Base-by-base conservation (phyloP, 1,140 invertebrate species). In the Panagrolaimus sp. region DNA sequence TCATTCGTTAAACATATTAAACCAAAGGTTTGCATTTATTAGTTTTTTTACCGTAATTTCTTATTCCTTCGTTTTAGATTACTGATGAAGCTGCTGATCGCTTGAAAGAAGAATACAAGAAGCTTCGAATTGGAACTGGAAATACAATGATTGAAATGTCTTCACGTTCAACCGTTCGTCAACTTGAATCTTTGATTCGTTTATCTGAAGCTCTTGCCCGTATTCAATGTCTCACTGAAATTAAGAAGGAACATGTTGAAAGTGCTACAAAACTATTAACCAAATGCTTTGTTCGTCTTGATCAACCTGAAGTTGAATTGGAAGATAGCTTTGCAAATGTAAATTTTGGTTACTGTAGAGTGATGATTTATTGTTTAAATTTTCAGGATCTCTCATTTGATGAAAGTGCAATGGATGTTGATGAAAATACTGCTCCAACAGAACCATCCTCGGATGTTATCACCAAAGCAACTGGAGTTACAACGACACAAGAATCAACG, bases 101-200 rank as follows among this genome's bases (percentile, higher is more conserved):
- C 62, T 87, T 99, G 68, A 90, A 97, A 10, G 89, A 91, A 70
- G 90, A 92, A 84, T 99, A 98, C 84, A 90, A 90, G 21, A 87
- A 88, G 73, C 84, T 99, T 24, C 86, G 89, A 26, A 87, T 88
- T 1, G 89, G 89, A 66, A 82, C 85, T 3, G 86, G 85, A 69
- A 91, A 91, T 26, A 76, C 84, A 2, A 46, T 21, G 17, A 10
- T 21, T 43, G 26, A 28, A 17, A 69, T 71, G 69, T 89, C 90
- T 0, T 97, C 94, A 92, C 87, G 94, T 63, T 95, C 98, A 69
- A 98, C 96, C 0, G 96, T 98, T n/a, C 87, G 96, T n/a, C 96
- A 99, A 83, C 86, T 99, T 63, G 96, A 99, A 86, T 96, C 92
- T 80, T 90, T 99, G 88, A 90, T 99, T 77, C 90, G 96, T 43